A percentile compares a stretch with the other conserved stretches of the same genome.
Evolutionary conservation across 2,113 vertebrate species (phyloP).

Genomic region (Phyllostomus hastatus): DNA sequence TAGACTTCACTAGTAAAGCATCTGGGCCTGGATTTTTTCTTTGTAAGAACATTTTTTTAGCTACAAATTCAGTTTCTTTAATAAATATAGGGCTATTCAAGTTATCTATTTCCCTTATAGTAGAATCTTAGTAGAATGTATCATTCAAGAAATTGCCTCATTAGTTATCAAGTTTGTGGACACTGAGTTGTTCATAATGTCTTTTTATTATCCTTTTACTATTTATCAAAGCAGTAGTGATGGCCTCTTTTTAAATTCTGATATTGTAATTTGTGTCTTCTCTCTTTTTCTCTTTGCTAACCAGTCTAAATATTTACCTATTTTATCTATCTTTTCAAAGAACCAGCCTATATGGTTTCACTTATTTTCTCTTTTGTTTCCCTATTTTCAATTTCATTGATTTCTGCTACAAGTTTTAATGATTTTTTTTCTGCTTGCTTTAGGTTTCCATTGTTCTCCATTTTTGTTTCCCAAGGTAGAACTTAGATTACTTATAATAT

Average conservation of each 20-base stretch:
- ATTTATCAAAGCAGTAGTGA: background rate
- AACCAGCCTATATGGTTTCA: background rate
- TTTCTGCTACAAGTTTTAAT: background rate
- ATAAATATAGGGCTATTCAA: background rate
- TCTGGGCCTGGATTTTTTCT: background rate
- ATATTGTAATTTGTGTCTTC: background rate
- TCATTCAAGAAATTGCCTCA: background rate
- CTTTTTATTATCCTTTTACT: background rate
- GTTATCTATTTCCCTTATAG: slow-evolving; percentile 11
- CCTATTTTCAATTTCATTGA: background rate
- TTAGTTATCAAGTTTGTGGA: slow-evolving; percentile 2
- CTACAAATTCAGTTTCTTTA: background rate
- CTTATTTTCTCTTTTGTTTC: background rate
- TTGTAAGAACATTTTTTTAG: background rate
- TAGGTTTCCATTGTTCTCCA: background rate
- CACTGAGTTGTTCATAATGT: background rate
- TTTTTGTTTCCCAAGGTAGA: slow-evolving; percentile 13
- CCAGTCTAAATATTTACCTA: background rate
- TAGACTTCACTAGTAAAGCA: background rate
- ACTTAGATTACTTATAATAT: background rate
- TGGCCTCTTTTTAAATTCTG: background rate
- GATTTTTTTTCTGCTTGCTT: background rate
- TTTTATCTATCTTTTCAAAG: slow-evolving; percentile 6
- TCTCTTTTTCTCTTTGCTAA: background rate
- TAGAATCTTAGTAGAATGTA: background rate